Evolutionary conservation across 2,888 invertebrate genomes (phyloP).

Genomic region (Chirona hameri): DNA sequence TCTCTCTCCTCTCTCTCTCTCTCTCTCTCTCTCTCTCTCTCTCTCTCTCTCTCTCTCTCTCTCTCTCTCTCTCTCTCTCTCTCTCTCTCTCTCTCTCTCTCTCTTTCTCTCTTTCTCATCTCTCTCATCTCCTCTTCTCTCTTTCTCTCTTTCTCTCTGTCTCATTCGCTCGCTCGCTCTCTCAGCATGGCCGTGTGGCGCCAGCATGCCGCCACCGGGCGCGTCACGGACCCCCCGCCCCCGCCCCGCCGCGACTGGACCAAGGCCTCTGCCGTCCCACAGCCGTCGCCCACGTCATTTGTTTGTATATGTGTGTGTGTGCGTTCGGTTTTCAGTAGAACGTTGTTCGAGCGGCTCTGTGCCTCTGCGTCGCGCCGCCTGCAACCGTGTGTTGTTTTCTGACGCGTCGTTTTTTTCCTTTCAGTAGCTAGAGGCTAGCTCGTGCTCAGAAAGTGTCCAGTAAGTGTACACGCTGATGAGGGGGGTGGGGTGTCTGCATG

Average conservation of each 20-base stretch:
- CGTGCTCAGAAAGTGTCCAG: slow-evolving; percentile 23
- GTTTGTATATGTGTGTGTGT: neutral
- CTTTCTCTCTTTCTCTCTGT: too few species aligned
- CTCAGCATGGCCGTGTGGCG: neutral
- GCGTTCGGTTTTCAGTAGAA: neutral
- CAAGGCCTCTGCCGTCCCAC: neutral
- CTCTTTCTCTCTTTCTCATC: too few species aligned
- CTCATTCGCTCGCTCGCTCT: too few species aligned
- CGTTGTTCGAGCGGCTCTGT: neutral
- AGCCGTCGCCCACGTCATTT: too few species aligned
- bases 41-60: too few species aligned
- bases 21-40: neutral
- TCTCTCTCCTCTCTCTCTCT: too few species aligned
- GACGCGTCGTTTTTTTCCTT: neutral
- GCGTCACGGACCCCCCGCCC: neutral
- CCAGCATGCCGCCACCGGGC: neutral
- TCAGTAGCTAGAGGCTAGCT: slow-evolving; percentile 28
- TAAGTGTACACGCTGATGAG: neutral
- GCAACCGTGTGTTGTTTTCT: neutral
- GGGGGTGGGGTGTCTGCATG: neutral
- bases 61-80: neutral
- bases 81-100: too few species aligned
- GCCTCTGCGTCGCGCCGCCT: neutral
- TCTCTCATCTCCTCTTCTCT: neutral
- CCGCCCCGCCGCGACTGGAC: neutral